Conservation (phyloP, 2,797 vertebrate species). For the Protonibea diacanthus region DNA sequence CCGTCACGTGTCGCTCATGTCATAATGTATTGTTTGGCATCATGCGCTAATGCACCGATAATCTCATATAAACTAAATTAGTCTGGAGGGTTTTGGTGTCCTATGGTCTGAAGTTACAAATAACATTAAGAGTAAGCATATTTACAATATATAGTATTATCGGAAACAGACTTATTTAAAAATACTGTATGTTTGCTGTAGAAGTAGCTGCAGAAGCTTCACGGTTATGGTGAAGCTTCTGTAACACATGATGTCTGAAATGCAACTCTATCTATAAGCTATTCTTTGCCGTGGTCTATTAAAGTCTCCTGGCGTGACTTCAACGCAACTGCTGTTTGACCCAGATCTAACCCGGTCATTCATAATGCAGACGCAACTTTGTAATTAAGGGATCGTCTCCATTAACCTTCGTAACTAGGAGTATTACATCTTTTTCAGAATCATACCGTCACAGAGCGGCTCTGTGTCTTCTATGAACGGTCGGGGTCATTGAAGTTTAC, state of each 20-base stretch:
- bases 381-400: conserved; percentile 23
- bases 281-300: conserved; percentile 34
- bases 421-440: conserved; percentile 34
- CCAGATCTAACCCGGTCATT: conserved; percentile 46
- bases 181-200: neutral
- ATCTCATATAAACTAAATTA: neutral
- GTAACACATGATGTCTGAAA: conserved; percentile 2
- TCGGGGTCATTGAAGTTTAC: conserved; percentile 36
- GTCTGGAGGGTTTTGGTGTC: neutral
- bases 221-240: neutral
- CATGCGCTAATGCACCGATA: neutral
- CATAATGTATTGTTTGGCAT: neutral
- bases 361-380: conserved; percentile 31
- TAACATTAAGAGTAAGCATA: neutral
- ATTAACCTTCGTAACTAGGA: conserved; percentile 17
- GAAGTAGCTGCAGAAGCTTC: neutral
- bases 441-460: conserved; percentile 1
- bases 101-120: neutral
- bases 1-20: neutral
- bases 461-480: conserved; percentile 6
- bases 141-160: neutral
- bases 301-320: conserved; percentile 15
- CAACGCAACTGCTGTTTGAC: conserved; percentile 40
- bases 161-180: neutral
- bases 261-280: conserved; percentile 20